Evolutionary conservation across 2,888 invertebrate genomes (phyloP).

Genomic region (Thumatha senex): DNA sequence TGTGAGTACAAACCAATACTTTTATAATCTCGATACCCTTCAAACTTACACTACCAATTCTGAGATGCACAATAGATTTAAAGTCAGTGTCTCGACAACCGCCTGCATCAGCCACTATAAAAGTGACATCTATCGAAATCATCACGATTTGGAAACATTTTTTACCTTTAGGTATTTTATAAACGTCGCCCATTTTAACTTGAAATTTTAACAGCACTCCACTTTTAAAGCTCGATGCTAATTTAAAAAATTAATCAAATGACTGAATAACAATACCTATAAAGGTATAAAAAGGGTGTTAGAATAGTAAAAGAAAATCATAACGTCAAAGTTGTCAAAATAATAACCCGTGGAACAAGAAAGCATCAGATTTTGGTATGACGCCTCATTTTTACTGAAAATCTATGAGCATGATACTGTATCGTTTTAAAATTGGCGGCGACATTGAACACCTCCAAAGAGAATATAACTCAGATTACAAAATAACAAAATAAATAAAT

Average conservation of each 20-base stretch:
- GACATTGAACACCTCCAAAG: not conserved
- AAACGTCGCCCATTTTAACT: constrained; percentile 74
- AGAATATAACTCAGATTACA: constrained; percentile 1
- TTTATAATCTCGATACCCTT: not conserved
- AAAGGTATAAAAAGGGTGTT: constrained; percentile 58
- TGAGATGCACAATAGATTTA: too few relatives aligned
- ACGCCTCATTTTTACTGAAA: constrained; percentile 32
- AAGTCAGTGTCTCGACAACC: too few relatives aligned
- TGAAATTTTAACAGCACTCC: constrained; percentile 73
- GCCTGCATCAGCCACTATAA: too few relatives aligned
- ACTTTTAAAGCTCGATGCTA: constrained; percentile 49
- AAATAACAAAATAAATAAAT: too few relatives aligned
- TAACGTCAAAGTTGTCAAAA: constrained; percentile 78
- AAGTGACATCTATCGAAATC: not conserved
- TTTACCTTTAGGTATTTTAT: constrained; percentile 69
- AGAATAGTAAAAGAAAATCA: constrained; percentile 72
- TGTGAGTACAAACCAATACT: constrained; percentile 33
- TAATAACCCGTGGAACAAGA: constrained; percentile 60
- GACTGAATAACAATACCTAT: constrained; percentile 52
- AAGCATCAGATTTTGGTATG: constrained; percentile 48
- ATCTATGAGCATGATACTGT: constrained; percentile 53
- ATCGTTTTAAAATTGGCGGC: constrained; percentile 30
- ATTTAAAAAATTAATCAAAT: constrained; percentile 59
- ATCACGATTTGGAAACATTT: not conserved
- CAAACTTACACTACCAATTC: too few relatives aligned